Evolutionary conservation across 2,888 invertebrate species (phyloP).

Genomic region (Heliconius cydno): DNA sequence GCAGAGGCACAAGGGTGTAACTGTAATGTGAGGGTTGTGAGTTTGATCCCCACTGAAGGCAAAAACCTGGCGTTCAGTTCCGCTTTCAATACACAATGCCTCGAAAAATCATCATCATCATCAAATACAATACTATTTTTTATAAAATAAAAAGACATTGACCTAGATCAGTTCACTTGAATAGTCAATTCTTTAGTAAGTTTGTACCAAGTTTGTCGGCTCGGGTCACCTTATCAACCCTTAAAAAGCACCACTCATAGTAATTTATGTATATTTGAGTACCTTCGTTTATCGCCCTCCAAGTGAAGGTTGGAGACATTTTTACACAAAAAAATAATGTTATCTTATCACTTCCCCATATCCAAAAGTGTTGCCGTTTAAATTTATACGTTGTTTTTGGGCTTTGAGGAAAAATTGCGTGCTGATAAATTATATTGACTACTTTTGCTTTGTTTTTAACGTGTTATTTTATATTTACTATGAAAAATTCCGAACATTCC

Average conservation of each 20-base stretch:
- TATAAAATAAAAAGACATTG: constrained; percentile 62
- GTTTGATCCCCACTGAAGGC: too few relatives aligned
- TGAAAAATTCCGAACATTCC: too few relatives aligned
- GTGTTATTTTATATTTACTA: too few relatives aligned
- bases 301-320: constrained; percentile 40
- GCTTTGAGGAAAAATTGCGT: neutral
- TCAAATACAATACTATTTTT: constrained; percentile 20
- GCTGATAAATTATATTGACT: neutral
- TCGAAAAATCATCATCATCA: too few relatives aligned
- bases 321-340: constrained; percentile 43
- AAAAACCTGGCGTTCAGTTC: too few relatives aligned
- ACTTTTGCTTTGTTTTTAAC: too few relatives aligned
- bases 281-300: constrained; percentile 47
- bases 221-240: constrained; percentile 68
- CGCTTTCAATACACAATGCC: too few relatives aligned
- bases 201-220: constrained; percentile 62
- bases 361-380: constrained; percentile 41
- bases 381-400: constrained; percentile 14
- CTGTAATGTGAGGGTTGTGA: too few relatives aligned
- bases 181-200: constrained; percentile 62
- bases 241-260: constrained; percentile 70
- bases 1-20: too few relatives aligned
- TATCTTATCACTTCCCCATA: constrained; percentile 47
- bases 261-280: constrained; percentile 71
- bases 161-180: constrained; percentile 59